Evolutionary conservation across 1,140 invertebrate species (phyloP).

Genomic region (Polypedilum vanderplanki): DNA sequence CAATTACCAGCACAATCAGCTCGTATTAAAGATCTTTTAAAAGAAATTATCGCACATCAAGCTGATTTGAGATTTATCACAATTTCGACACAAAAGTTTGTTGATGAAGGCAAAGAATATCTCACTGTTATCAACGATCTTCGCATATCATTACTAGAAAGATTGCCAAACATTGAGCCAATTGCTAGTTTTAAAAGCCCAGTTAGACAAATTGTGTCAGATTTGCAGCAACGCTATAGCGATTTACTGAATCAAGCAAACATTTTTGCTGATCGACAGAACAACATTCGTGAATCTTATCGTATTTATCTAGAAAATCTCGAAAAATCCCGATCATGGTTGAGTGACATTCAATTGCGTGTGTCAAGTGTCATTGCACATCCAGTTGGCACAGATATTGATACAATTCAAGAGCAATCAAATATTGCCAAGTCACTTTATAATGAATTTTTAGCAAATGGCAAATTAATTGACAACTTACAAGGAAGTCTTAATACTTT

Average conservation of each 20-base stretch:
- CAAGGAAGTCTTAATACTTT: slow-evolving; percentile 60
- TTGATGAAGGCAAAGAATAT: slow-evolving; percentile 89
- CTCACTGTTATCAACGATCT: slow-evolving; percentile 75
- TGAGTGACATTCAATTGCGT: slow-evolving; percentile 74
- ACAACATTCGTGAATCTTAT: slow-evolving; percentile 69
- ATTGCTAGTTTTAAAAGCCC: slow-evolving; percentile 59
- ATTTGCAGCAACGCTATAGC: slow-evolving; percentile 62
- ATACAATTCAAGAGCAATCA: slow-evolving; percentile 80
- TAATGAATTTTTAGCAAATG: slow-evolving; percentile 79
- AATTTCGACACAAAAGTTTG: slow-evolving; percentile 90
- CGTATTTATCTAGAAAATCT: slow-evolving; percentile 75
- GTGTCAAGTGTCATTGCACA: slow-evolving; percentile 69
- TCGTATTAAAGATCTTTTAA: slow-evolving; percentile 76
- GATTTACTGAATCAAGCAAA: slow-evolving; percentile 75
- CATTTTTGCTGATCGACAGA: slow-evolving; percentile 67
- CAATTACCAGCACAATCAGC: slow-evolving; percentile 64
- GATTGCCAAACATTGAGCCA: slow-evolving; percentile 67
- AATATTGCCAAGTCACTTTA: slow-evolving; percentile 74
- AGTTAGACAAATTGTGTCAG: slow-evolving; percentile 61
- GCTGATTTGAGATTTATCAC: slow-evolving; percentile 90
- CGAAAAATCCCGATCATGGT: slow-evolving; percentile 75
- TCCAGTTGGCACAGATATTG: slow-evolving; percentile 75
- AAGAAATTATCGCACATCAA: slow-evolving; percentile 89
- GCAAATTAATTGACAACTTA: slow-evolving; percentile 64
- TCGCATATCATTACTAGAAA: slow-evolving; percentile 69